Evolutionary conservation across 2,797 vertebrate species (phyloP).

Genomic region (Phoeniculus purpureus): DNA sequence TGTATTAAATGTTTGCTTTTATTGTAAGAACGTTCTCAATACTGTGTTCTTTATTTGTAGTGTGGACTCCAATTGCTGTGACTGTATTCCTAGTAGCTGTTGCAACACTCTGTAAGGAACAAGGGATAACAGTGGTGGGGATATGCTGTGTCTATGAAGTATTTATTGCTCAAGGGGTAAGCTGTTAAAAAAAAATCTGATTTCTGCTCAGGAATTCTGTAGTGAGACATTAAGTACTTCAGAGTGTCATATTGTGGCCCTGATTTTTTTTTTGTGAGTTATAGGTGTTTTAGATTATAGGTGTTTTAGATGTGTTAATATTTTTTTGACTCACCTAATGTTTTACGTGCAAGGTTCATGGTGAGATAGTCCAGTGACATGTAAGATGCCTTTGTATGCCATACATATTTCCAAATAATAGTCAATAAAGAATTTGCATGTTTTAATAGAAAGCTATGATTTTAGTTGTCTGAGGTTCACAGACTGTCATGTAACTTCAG

Average conservation of each 20-base stretch:
- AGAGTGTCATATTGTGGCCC: not conserved
- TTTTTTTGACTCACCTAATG: not conserved
- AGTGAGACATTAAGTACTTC: not conserved
- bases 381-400: not conserved
- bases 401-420: not conserved
- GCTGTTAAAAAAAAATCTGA: slow-evolving; percentile 40
- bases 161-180: slow-evolving; percentile 97
- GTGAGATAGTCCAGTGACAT: not conserved
- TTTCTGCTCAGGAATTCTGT: not conserved
- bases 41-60: slow-evolving; percentile 73
- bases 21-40: not conserved
- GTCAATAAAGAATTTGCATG: not conserved
- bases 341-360: not conserved
- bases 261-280: not conserved
- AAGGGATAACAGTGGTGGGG: slow-evolving; percentile 97
- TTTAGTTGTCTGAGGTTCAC: not conserved
- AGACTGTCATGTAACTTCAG: not conserved
- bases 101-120: slow-evolving; percentile 97
- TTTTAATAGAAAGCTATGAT: not conserved
- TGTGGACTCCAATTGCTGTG: slow-evolving; percentile 91
- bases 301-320: not conserved
- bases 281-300: not conserved
- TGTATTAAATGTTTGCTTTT: not conserved
- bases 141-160: slow-evolving; percentile 98
- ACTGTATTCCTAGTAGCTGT: slow-evolving; percentile 92